phyloP scores from a whole-genome alignment of 2,888 invertebrate genomes.

The Athripsodes cinereus region DNA sequence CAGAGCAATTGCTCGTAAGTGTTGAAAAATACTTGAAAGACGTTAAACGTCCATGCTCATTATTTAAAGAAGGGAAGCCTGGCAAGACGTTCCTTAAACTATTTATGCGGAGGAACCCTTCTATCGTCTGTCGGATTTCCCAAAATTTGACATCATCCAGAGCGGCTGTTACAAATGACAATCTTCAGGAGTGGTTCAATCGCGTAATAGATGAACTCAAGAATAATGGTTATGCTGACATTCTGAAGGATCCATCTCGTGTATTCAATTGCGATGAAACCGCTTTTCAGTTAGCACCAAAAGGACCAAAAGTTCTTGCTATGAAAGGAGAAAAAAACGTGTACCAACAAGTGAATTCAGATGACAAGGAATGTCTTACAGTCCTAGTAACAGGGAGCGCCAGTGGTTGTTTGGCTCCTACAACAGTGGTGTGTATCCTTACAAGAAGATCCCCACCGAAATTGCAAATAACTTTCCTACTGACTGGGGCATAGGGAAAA shows the following conservation, averaged over 20 bases:
- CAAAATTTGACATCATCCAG: not conserved
- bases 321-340: constrained; percentile 29
- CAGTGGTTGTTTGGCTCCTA: constrained; percentile 29
- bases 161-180: not conserved
- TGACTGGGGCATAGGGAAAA: constrained; percentile 35
- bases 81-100: constrained; percentile 24
- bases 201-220: not conserved
- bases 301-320: constrained; percentile 30
- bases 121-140: constrained; percentile 21
- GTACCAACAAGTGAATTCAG: constrained; percentile 27
- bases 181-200: not conserved
- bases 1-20: constrained; percentile 26
- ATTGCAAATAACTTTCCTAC: constrained; percentile 29
- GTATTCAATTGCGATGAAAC: constrained; percentile 18
- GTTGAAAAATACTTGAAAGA: constrained; percentile 23
- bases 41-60: constrained; percentile 20
- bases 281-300: constrained; percentile 30
- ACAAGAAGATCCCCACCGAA: constrained; percentile 1
- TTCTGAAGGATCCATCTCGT: constrained; percentile 8
- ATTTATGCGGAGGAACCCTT: constrained; percentile 24
- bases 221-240: not conserved
- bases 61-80: constrained; percentile 23
- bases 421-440: constrained; percentile 27
- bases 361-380: constrained; percentile 30
- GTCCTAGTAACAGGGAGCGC: constrained; percentile 31